Conservation (phyloP, 2,113 vertebrate genomes). For the Mesembrinibis cayennensis region DNA sequence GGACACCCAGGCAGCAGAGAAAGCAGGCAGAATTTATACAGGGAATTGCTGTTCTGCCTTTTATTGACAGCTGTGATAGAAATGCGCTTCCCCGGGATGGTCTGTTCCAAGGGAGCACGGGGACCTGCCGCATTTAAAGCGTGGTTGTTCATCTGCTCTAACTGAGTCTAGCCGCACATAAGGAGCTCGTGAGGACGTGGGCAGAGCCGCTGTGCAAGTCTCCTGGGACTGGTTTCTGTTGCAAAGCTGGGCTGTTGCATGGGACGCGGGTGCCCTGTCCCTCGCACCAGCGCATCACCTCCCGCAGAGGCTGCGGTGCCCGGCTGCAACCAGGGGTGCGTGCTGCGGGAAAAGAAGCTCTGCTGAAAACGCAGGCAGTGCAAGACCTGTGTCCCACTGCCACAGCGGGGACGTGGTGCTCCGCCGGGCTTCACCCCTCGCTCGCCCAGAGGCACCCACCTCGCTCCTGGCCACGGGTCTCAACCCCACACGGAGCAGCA, state of each 20-base stretch:
- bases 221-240: neutral
- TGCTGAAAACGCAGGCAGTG: neutral
- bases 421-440: neutral
- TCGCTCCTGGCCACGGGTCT: rapidly evolving
- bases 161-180: rapidly evolving
- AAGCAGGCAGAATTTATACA: neutral
- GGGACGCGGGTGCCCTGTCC: neutral
- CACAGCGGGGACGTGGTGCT: rapidly evolving
- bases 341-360: neutral
- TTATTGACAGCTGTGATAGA: neutral
- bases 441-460: neutral
- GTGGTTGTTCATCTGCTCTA: no score
- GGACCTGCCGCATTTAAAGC: no score
- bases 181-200: neutral
- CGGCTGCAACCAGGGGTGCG: no score
- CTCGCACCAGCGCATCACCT: neutral
- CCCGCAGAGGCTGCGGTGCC: neutral
- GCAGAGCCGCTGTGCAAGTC: neutral
- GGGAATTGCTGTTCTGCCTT: neutral
- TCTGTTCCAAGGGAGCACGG: neutral
- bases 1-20: neutral
- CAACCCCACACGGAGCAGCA: neutral
- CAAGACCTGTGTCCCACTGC: rapidly evolving
- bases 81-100: neutral
- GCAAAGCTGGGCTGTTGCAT: neutral